Conservation (phyloP, 2,113 vertebrate species). For the Ginglymostoma cirratum region DNA sequence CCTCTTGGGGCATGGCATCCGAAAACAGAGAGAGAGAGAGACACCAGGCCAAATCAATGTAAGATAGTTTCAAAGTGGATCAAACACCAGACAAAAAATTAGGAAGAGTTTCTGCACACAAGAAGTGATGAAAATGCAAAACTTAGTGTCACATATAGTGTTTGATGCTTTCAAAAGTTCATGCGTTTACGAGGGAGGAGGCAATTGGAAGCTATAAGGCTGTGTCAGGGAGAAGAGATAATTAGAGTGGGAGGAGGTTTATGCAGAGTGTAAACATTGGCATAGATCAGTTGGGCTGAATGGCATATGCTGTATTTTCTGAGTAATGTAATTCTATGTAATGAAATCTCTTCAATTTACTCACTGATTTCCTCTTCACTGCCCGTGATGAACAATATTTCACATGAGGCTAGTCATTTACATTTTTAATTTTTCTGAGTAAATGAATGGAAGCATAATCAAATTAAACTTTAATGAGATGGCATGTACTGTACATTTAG, state of each 20-base stretch:
- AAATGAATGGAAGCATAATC: conserved; percentile 33
- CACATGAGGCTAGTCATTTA: conserved; percentile 3
- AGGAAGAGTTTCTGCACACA: not conserved
- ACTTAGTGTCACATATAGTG: not conserved
- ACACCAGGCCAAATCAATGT: too few relatives aligned
- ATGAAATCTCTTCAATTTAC: not conserved
- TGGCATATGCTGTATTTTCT: not conserved
- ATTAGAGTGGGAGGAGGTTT: not conserved
- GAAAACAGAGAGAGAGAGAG: too few relatives aligned
- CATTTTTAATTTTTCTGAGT: conserved; percentile 32
- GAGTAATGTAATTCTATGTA: not conserved
- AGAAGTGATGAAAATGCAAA: not conserved
- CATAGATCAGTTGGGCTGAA: not conserved
- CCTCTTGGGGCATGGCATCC: too few relatives aligned
- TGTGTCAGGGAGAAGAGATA: not conserved
- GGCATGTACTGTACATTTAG: conserved; percentile 14
- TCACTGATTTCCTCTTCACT: not conserved
- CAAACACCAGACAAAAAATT: not conserved
- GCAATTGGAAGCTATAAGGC: not conserved
- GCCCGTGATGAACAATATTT: conserved; percentile 11
- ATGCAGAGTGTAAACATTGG: not conserved
- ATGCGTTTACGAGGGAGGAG: not conserved
- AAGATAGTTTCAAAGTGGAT: not conserved
- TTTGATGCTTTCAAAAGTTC: not conserved
- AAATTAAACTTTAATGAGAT: conserved; percentile 23